Base-by-base conservation (phyloP, 2,797 vertebrate genomes). In the Pseudomugil gertrudae region DNA sequence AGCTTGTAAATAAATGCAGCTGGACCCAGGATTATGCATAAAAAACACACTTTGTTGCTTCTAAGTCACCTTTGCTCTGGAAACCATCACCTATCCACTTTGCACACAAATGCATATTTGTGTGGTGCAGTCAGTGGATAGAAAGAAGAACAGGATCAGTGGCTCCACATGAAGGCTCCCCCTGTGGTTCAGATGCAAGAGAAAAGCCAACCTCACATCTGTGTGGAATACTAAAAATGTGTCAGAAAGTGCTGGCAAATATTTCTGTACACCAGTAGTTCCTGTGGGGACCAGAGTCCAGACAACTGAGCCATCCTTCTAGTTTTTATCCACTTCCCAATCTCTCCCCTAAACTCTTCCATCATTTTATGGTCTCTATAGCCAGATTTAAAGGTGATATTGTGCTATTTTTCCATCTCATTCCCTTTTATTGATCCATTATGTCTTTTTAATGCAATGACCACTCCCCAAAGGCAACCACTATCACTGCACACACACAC, bases 181-280 rank as follows among this genome's bases (percentile, higher is more conserved):
- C 79, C 53, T 56, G 57, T 48, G 69, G 85, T 79, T 76, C 67
- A 60, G 36, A 71, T 72, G 71, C 69, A 54, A 57, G 69, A 74
- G 69, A 79, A 47, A 50, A 82, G 38, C 40, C 74, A 69, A 63
- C 64, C 59, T 79, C 19, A 43, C 77, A 69, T 84, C 82, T 78
- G 79, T 82, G 76, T 67, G 69, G 86, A 88, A 90, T 87, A 76
- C 83, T 84, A 84, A 84, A 51, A 86, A 79, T n/a, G 52, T 84
- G 86, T 78, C 76, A 84, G 74, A 87, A 81, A 81, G 72, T 65
- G 68, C 59, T 78, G 75, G 66, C 78, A 83, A 86, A 79, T 83
- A 80, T 76, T 85, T 76, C 76, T 79, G 76, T 67, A 32, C 64
- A 48, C 35, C 48, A 26, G 48, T n/a, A 2, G 57, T 58, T 57